These are phyloP conservation scores for Forpus xanthops DNA, from an alignment of 2,797 vertebrate genomes.

Conservation along the genomic window DNA sequence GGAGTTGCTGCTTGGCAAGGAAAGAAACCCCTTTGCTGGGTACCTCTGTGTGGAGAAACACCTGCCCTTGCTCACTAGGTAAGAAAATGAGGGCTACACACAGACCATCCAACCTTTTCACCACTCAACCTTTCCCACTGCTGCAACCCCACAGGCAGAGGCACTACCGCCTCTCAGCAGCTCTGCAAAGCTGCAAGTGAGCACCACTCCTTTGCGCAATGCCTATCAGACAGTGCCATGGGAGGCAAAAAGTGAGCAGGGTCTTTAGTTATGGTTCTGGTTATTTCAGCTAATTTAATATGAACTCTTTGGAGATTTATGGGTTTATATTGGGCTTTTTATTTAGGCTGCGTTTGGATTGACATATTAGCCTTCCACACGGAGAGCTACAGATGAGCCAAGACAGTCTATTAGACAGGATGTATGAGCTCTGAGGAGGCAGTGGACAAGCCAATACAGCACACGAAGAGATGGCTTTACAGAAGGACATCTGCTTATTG, in stretches of 20 bases:
- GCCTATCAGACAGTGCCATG: neutral
- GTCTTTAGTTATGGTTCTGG: neutral
- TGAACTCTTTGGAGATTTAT: neutral
- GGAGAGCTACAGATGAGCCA: neutral
- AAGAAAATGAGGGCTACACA: neutral
- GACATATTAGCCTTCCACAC: neutral
- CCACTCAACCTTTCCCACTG: neutral
- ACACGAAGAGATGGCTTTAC: neutral
- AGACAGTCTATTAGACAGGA: neutral
- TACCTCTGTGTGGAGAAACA: neutral
- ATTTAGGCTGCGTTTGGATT: neutral
- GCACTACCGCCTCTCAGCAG: neutral
- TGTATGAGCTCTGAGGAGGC: neutral
- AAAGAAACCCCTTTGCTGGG: neutral
- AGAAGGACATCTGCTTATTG: neutral
- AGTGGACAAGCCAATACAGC: neutral
- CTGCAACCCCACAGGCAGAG: neutral
- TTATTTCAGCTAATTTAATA: slow-evolving; percentile 24
- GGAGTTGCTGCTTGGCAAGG: neutral
- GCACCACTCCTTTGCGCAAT: neutral
- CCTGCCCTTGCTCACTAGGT: neutral
- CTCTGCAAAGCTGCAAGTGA: neutral
- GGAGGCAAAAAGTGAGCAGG: neutral
- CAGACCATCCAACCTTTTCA: neutral
- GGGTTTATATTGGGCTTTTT: neutral